Base-by-base conservation (phyloP, 2,888 invertebrate genomes). In the Melanostoma mellinum region DNA sequence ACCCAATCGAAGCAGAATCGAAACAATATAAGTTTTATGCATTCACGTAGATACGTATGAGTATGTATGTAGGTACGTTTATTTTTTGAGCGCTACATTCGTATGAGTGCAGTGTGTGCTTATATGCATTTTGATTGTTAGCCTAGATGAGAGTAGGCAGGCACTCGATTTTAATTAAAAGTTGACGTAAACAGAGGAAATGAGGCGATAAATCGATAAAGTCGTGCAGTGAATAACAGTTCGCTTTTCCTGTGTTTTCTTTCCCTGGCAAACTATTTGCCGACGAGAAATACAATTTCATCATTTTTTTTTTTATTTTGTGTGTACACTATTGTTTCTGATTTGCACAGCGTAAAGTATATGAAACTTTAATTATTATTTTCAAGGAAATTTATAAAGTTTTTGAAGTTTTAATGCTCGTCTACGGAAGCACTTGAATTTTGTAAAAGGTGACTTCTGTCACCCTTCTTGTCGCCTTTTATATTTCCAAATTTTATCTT, bases 121-220 rank as follows among this genome's bases (percentile, higher is more conserved):
- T 9, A 44, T 44, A 38, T 42, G 46, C 56, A 20, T 56, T 36
- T 67, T 61, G 35, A 61, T 61, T 46, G 46, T 46, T 50, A 48
- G 63, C 38, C 36, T 63, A 63, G 63, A 40, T 63, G 63, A 50
- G 63, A 63, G 63, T 63, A 63, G 63, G 60, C 79, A 63, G 63
- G 60, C 79, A 84, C 74, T 84, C 74, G 84, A 75, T 85, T 85
- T 85, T 85, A 85, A 85, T 85, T 80, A 85, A 85, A 85, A 85
- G 85, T 85, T 85, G 80, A 79, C 85, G 85, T 80, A 80, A 85
- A 80, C 85, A 80, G 80, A 85, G 85, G 85, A 85, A 85, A 85
- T 85, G 85, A 85, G 85, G 85, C 80, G 80, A 85, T 85, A 85
- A 85, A 85, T 85, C 80, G 85, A 85, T 85, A 85, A 48, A 67